Conservation (phyloP, 2,888 invertebrate genomes). For the Ichneumoninae sp. region DNA sequence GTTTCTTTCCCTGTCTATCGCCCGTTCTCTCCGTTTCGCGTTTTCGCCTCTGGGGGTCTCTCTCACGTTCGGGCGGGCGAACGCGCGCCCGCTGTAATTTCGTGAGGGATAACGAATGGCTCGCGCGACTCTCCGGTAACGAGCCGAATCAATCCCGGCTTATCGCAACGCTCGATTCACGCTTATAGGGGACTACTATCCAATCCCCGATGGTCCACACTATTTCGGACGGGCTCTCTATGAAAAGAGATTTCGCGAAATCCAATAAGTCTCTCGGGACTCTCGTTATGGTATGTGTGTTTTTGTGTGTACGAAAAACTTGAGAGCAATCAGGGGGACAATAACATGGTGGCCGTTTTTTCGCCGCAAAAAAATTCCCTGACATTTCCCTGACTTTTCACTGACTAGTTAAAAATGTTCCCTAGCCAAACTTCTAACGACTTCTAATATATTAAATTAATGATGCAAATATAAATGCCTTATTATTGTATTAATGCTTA, state of each 20-base stretch:
- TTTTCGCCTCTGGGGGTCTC: conserved; percentile 5
- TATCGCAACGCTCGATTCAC: conserved; percentile 55
- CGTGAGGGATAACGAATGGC: conserved; percentile 56
- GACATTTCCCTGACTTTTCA: no score
- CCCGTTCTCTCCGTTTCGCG: conserved; percentile 9
- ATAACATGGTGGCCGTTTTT: no score
- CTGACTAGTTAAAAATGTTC: no score
- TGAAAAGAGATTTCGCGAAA: conserved; percentile 68
- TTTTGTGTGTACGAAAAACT: neutral
- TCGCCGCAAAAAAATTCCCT: no score
- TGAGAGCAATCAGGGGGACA: neutral
- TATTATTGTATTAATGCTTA: no score
- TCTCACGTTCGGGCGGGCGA: conserved; percentile 18
- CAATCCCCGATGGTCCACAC: neutral
- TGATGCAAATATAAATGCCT: no score
- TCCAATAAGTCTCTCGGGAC: conserved; percentile 66
- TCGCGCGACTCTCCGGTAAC: conserved; percentile 50
- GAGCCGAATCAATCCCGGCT: conserved; percentile 62
- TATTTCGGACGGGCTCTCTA: conserved; percentile 22
- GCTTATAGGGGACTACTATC: conserved; percentile 34
- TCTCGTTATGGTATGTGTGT: neutral
- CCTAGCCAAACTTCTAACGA: no score
- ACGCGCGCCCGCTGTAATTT: conserved; percentile 60
- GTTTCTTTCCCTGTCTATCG: conserved; percentile 45
- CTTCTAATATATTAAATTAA: no score